Conservation (phyloP, 2,797 vertebrate genomes). For the Mergus octosetaceus region DNA sequence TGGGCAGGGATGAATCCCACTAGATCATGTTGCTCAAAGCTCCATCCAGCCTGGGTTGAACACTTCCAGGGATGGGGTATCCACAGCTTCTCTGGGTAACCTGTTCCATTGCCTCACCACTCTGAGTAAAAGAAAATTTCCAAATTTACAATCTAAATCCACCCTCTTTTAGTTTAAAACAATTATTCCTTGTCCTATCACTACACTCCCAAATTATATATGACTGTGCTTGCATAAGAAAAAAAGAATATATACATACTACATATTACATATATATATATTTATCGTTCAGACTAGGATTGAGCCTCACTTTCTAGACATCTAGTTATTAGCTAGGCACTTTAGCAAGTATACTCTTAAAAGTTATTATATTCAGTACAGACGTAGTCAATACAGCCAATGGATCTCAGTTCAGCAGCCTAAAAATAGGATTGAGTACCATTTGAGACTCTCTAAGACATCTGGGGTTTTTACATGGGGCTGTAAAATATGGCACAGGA, state of each 20-base stretch:
- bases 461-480: not conserved
- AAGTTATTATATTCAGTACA: not conserved
- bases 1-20: too few species aligned
- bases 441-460: not conserved
- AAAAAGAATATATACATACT: not conserved
- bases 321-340: not conserved
- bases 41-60: too few species aligned
- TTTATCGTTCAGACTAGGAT: not conserved
- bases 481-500: not conserved
- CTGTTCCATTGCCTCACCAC: too few species aligned
- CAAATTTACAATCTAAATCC: too few species aligned
- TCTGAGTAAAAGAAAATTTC: too few species aligned
- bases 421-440: not conserved
- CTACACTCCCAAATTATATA: not conserved
- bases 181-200: too few species aligned
- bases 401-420: not conserved
- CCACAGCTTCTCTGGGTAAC: too few species aligned
- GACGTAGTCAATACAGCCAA: not conserved
- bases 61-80: too few species aligned
- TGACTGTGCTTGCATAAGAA: not conserved
- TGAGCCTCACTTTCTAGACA: not conserved
- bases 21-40: too few species aligned
- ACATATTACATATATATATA: too few species aligned
- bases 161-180: too few species aligned
- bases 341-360: not conserved